These are phyloP conservation scores for Xylota segnis DNA, from an alignment of 2,888 invertebrate genomes.

Conservation along the genomic window DNA sequence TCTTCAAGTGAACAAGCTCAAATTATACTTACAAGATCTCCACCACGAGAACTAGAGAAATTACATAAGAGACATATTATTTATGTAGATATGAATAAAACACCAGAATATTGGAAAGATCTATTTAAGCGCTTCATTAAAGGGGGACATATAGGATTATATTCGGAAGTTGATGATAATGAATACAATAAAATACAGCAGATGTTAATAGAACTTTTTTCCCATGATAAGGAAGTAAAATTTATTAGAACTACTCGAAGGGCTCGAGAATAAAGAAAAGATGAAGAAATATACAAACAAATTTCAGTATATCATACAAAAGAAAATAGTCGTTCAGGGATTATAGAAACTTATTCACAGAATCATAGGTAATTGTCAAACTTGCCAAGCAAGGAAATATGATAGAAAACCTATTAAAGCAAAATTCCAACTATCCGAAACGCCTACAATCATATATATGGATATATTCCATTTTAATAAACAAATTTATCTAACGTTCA, in stretches of 20 bases:
- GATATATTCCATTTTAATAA: constrained; percentile 11
- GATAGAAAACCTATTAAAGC: constrained; percentile 6
- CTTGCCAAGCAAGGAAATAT: constrained; percentile 7
- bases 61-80: too few species aligned
- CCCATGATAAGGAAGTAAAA: not conserved
- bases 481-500: constrained; percentile 4
- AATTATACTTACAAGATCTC: too few species aligned
- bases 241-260: not conserved
- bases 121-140: too few species aligned
- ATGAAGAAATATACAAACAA: not conserved
- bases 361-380: constrained; percentile 6
- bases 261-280: not conserved
- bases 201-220: not conserved
- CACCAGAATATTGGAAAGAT: too few species aligned
- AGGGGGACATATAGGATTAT: too few species aligned
- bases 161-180: too few species aligned
- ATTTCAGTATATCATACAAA: not conserved
- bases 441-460: constrained; percentile 5
- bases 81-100: too few species aligned
- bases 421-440: not conserved
- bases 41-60: too few species aligned
- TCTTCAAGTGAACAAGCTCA: too few species aligned
- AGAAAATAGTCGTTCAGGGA: constrained; percentile 16
- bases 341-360: not conserved
- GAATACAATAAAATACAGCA: not conserved